These are phyloP conservation scores for Tenebrosternarchus preto DNA, from an alignment of 2,113 vertebrate species.

Conservation along the genomic window DNA sequence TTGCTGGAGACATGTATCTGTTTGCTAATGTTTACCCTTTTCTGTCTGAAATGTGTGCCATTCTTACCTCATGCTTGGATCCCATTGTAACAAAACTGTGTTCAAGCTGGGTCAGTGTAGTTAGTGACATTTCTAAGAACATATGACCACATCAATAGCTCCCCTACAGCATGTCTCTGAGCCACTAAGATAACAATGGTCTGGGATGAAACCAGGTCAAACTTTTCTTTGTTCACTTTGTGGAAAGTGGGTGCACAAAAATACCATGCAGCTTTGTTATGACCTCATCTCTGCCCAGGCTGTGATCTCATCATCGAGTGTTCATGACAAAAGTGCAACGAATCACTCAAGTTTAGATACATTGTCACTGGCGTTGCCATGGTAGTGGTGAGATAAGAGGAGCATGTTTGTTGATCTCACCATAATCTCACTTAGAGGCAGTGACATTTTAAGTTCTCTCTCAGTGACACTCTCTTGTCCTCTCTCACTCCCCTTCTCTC, in stretches of 20 bases:
- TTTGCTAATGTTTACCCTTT: slow-evolving; percentile 16
- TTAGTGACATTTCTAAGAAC: neutral
- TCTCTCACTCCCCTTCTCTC: neutral
- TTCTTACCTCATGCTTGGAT: neutral
- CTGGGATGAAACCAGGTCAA: neutral
- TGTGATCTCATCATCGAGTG: neutral
- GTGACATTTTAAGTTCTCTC: neutral
- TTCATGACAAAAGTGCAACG: neutral
- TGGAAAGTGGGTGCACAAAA: neutral
- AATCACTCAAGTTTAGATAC: neutral
- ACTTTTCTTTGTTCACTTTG: neutral
- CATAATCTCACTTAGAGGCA: neutral
- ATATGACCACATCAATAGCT: neutral
- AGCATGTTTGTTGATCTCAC: neutral
- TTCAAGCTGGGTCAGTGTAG: neutral
- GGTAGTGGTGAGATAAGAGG: neutral
- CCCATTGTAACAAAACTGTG: neutral
- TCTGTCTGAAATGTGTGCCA: neutral
- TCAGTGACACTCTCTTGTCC: slow-evolving; percentile 19
- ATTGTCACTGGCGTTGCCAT: neutral
- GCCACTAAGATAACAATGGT: neutral
- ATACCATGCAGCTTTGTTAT: neutral
- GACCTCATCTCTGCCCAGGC: neutral
- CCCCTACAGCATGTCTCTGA: neutral
- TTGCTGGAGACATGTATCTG: neutral